Percentiles rank a stretch among this genome's conserved stretches.
Evolutionary conservation across 2,113 vertebrate genomes (phyloP).

Genomic region (Nerophis ophidion): DNA sequence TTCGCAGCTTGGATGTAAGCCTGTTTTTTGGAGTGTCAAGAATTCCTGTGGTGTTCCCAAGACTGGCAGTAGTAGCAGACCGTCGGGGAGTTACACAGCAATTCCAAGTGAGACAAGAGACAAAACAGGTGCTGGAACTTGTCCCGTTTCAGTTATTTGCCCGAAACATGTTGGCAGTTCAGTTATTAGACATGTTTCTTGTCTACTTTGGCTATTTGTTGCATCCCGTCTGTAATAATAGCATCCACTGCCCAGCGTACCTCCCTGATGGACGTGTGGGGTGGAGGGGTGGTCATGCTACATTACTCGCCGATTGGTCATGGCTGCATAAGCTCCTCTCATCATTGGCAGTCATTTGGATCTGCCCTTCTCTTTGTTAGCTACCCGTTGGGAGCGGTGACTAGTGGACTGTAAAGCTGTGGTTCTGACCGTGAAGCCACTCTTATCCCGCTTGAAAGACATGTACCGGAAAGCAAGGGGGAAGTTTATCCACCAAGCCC

Average conservation of each 20-base stretch:
- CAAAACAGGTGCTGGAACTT: conserved; percentile 24
- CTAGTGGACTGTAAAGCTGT: conserved; percentile 34
- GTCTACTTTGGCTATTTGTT: conserved; percentile 31
- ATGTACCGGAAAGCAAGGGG: conserved; percentile 25
- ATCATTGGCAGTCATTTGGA: conserved; percentile 45
- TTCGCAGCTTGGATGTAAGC: conserved; percentile 69
- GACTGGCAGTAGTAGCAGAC: conserved; percentile 28
- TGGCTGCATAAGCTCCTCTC: conserved; percentile 29
- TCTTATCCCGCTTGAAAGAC: conserved; percentile 26
- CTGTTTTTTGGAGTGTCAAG: conserved; percentile 62
- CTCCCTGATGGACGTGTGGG: conserved; percentile 43
- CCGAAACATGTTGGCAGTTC: conserved; percentile 21
- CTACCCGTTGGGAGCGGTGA: conserved; percentile 40
- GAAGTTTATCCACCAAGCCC: conserved; percentile 16
- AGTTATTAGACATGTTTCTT: conserved; percentile 29
- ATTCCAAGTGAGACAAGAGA: conserved; percentile 16
- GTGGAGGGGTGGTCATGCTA: conserved; percentile 34
- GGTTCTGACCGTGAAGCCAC: conserved; percentile 44
- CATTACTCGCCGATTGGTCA: conserved; percentile 54
- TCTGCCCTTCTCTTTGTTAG: conserved; percentile 33
- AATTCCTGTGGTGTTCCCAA: conserved; percentile 45
- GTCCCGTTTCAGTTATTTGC: conserved; percentile 16
- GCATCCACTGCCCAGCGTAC: conserved; percentile 33
- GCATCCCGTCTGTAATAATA: conserved; percentile 35
- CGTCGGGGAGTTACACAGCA: conserved; percentile 35